Evolutionary conservation across 2,888 invertebrate species (phyloP).

Genomic region (Cephus nigrinus): DNA sequence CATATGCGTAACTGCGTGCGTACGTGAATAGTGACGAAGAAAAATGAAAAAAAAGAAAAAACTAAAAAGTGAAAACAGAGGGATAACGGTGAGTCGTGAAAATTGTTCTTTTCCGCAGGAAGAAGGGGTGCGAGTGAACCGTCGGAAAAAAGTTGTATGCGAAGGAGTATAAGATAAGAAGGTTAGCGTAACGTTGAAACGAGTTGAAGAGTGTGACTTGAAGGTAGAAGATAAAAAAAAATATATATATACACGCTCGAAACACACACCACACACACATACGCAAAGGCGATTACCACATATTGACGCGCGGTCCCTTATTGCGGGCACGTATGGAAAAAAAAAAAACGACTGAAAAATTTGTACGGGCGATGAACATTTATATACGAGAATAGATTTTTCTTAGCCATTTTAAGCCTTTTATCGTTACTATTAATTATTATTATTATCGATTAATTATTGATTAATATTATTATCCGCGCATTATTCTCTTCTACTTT

Average conservation of each 20-base stretch:
- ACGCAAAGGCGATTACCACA: background rate
- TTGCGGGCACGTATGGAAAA: slow-evolving; percentile 25
- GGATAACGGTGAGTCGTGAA: background rate
- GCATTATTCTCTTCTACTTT: background rate
- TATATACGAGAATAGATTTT: slow-evolving; percentile 26
- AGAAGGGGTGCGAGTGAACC: slow-evolving; percentile 37
- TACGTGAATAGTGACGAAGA: background rate
- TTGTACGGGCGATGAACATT: slow-evolving; percentile 46
- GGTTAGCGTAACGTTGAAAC: slow-evolving; percentile 7
- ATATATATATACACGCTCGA: background rate
- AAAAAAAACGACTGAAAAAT: slow-evolving; percentile 46
- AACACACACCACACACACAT: background rate
- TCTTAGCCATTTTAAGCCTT: background rate
- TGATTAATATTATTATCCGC: background rate
- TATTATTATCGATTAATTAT: slow-evolving; percentile 14
- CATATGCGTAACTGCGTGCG: background rate
- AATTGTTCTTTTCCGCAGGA: slow-evolving; percentile 38
- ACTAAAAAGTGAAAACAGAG: slow-evolving; percentile 11
- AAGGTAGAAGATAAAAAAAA: slow-evolving; percentile 12
- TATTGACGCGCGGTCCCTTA: background rate
- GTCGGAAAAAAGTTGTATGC: slow-evolving; percentile 9
- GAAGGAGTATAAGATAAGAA: slow-evolving; percentile 4
- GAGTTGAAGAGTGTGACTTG: slow-evolving; percentile 8
- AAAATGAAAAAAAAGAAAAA: slow-evolving; percentile 7
- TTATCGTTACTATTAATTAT: background rate